These are phyloP conservation scores for Stegana nigrithorax DNA, from an alignment of 2,888 invertebrate species.

Conservation along the genomic window DNA sequence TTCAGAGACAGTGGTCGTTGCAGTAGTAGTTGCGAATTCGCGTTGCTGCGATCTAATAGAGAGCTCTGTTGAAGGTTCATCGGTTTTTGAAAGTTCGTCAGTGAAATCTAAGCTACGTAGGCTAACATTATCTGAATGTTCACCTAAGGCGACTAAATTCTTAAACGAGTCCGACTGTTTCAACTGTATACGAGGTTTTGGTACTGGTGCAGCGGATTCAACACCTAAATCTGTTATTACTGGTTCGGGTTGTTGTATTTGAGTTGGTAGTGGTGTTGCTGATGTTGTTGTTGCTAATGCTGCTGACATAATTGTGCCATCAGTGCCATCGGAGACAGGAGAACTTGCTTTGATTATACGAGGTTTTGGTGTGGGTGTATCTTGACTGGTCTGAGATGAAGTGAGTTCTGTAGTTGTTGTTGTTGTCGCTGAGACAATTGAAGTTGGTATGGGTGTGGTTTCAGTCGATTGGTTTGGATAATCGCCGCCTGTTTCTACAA, in stretches of 20 bases:
- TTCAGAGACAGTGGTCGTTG: constrained; percentile 55
- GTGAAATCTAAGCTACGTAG: constrained; percentile 63
- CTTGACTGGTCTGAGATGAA: constrained; percentile 37
- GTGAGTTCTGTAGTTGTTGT: constrained; percentile 6
- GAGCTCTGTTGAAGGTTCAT: constrained; percentile 59
- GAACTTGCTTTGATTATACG: constrained; percentile 64
- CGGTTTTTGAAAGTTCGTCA: constrained; percentile 60
- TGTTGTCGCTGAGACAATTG: constrained; percentile 38
- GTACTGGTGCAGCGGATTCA: constrained; percentile 54
- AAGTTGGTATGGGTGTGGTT: constrained; percentile 55
- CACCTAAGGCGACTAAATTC: constrained; percentile 54
- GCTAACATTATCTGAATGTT: constrained; percentile 61
- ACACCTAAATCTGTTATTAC: constrained; percentile 32
- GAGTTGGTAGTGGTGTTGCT: constrained; percentile 38
- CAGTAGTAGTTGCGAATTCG: constrained; percentile 46
- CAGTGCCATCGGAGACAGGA: constrained; percentile 52
- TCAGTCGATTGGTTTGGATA: constrained; percentile 55
- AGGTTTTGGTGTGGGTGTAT: constrained; percentile 70
- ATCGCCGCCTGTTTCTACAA: constrained; percentile 68
- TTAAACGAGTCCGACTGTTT: constrained; percentile 56
- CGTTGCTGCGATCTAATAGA: constrained; percentile 49
- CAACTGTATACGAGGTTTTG: constrained; percentile 64
- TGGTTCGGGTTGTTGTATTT: constrained; percentile 31
- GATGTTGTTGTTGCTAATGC: constrained; percentile 33
- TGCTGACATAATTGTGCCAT: constrained; percentile 49